Evolutionary conservation across 2,888 invertebrate species (phyloP).

Genomic region (Anodontia alba): DNA sequence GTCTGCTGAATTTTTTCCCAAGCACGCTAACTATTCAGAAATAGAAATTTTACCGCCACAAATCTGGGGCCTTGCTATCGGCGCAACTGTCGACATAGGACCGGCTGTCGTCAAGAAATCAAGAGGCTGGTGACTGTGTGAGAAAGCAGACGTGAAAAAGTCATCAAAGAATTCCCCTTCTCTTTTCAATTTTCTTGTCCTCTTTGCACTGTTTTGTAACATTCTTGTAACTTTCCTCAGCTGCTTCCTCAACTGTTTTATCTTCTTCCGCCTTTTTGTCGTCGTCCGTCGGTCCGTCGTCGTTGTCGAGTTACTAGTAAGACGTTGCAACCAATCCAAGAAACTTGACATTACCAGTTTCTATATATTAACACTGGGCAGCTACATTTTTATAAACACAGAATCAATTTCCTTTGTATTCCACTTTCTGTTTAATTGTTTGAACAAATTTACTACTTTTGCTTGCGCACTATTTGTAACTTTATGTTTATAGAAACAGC

Average conservation of each 20-base stretch:
- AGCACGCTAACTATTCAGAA: too few species aligned
- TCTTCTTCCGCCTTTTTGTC: background rate
- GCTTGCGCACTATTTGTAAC: too few species aligned
- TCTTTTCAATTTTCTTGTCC: background rate
- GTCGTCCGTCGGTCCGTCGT: background rate
- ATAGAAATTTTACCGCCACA: constrained; percentile 15
- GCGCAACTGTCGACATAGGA: background rate
- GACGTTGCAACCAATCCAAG: background rate
- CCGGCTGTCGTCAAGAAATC: background rate
- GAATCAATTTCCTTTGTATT: too few species aligned
- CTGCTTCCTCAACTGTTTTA: background rate
- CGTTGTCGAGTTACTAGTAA: background rate
- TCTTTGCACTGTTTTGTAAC: background rate
- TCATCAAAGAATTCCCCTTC: background rate
- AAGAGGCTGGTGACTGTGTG: background rate
- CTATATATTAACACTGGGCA: too few species aligned
- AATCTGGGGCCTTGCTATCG: background rate
- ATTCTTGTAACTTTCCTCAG: background rate
- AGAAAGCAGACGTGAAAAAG: background rate
- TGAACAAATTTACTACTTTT: too few species aligned
- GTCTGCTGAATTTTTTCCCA: too few species aligned
- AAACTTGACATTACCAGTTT: background rate
- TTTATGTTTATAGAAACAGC: too few species aligned
- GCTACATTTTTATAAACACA: too few species aligned
- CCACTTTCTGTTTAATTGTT: too few species aligned